phyloP scores from a whole-genome alignment of 2,888 invertebrate genomes.

The Geotrupes spiniger region DNA sequence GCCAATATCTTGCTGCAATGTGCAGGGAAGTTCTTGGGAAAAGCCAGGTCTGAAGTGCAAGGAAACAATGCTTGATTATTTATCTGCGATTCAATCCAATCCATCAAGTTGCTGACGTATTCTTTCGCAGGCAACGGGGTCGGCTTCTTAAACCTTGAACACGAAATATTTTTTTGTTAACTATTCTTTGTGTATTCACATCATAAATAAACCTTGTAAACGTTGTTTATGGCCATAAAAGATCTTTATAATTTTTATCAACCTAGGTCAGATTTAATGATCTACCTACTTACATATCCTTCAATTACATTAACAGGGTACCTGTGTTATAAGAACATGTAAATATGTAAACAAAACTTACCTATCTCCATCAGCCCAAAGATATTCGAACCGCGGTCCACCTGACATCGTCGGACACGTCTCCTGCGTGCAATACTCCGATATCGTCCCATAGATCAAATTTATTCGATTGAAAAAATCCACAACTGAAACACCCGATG shows the following conservation, averaged over 20 bases:
- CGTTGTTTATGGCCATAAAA: too few species aligned
- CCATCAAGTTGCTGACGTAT: constrained; percentile 82
- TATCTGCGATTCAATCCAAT: constrained; percentile 88
- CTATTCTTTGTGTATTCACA: too few species aligned
- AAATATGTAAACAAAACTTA: constrained; percentile 37
- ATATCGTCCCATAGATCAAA: constrained; percentile 85
- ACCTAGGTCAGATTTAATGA: too few species aligned
- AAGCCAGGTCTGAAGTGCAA: constrained; percentile 79
- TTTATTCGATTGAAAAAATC: constrained; percentile 94
- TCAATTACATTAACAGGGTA: too few species aligned
- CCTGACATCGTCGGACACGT: constrained; percentile 90
- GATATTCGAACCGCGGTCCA: constrained; percentile 83
- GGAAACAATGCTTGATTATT: constrained; percentile 87
- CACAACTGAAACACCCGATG: constrained; percentile 61
- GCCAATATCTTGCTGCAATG: constrained; percentile 85
- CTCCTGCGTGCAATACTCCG: constrained; percentile 77
- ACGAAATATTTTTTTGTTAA: neutral
- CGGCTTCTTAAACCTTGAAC: constrained; percentile 64
- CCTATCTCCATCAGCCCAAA: constrained; percentile 84
- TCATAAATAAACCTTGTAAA: too few species aligned
- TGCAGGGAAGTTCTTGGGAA: constrained; percentile 77
- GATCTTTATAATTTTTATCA: too few species aligned
- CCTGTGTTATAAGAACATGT: too few species aligned
- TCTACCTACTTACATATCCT: too few species aligned
- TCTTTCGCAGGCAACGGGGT: constrained; percentile 79